These are phyloP conservation scores for Oophaga pumilio DNA, from an alignment of 2,113 vertebrate genomes.

Conservation along the genomic window DNA sequence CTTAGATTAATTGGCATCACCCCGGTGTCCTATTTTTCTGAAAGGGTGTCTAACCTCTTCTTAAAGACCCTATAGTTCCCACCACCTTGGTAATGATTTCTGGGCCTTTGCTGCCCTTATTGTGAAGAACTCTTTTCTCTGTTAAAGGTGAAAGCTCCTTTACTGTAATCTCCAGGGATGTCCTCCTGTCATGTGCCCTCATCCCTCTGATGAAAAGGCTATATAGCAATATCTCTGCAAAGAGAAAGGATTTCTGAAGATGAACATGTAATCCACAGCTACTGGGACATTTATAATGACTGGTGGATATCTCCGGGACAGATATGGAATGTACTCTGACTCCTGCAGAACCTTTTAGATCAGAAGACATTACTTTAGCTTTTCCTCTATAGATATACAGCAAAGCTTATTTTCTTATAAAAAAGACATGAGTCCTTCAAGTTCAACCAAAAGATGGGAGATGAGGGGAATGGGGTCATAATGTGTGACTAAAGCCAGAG, in stretches of 20 bases:
- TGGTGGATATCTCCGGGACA: background rate
- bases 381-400: background rate
- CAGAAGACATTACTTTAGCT: background rate
- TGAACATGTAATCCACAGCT: background rate
- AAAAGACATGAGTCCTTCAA: no score
- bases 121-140: conserved; percentile 18
- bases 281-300: conserved; percentile 7
- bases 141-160: conserved; percentile 33
- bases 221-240: conserved; percentile 16
- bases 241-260: conserved; percentile 20
- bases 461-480: no score
- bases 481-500: no score
- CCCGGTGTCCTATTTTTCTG: conserved; percentile 20
- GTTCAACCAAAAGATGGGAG: no score
- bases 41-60: conserved; percentile 19
- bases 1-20: conserved; percentile 30
- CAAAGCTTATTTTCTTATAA: background rate
- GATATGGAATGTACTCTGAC: background rate
- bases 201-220: background rate
- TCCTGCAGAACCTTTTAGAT: background rate
- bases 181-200: conserved; percentile 32
- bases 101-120: background rate
- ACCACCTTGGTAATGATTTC: conserved; percentile 13
- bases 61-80: conserved; percentile 13
- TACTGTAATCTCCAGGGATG: conserved; percentile 18